A percentile compares a stretch with the other conserved stretches of the same genome.
phyloP scores from a whole-genome alignment of 2,888 invertebrate genomes.

The Standfussiana lucernea region DNA sequence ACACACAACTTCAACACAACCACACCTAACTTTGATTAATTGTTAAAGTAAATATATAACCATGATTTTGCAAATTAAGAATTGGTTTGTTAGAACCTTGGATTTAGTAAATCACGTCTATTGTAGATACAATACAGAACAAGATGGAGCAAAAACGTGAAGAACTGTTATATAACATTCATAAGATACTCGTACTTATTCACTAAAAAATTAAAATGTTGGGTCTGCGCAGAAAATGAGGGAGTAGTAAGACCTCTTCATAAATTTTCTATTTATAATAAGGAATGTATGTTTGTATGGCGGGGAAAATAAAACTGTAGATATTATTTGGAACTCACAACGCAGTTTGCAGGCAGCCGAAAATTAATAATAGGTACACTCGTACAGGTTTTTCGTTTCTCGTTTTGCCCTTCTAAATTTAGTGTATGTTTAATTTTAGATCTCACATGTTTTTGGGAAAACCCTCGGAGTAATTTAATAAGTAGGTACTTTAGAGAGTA shows the following conservation, averaged over 20 bases:
- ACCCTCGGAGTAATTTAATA: neutral
- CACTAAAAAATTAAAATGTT: neutral
- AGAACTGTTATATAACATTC: neutral
- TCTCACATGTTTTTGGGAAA: neutral
- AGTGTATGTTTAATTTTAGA: neutral
- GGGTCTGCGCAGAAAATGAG: neutral
- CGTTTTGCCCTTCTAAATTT: neutral
- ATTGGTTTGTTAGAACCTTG: neutral
- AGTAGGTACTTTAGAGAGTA: neutral
- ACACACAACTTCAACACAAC: too few relatives aligned
- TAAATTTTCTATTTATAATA: slow-evolving; percentile 8
- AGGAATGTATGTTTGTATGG: neutral
- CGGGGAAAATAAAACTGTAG: neutral
- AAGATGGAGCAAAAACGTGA: neutral
- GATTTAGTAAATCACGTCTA: neutral
- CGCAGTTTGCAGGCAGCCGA: neutral
- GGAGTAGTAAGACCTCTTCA: neutral
- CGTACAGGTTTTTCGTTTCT: neutral
- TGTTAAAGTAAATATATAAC: too few relatives aligned
- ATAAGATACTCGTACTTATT: neutral
- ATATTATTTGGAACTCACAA: slow-evolving; percentile 1
- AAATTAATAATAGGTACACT: neutral
- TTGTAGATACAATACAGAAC: neutral
- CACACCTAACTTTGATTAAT: neutral
- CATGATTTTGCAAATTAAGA: too few relatives aligned